A percentile compares a stretch with the other conserved stretches of the same genome.
Evolutionary conservation across 2,113 vertebrate genomes (phyloP).

Genomic region (Thermophis baileyi): DNA sequence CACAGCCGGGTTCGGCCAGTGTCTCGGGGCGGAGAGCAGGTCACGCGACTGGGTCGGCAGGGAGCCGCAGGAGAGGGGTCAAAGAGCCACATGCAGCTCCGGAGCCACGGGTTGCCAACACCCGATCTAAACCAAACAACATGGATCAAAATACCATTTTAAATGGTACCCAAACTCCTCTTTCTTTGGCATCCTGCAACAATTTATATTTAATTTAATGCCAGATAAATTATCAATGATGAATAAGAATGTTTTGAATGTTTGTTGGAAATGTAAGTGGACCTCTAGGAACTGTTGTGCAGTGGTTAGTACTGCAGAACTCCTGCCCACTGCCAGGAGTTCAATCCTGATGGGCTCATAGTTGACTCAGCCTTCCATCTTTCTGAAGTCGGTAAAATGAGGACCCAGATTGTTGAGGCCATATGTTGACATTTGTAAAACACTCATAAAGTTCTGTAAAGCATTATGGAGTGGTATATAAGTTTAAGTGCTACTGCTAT

Average conservation of each 20-base stretch:
- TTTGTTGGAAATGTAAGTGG: neutral
- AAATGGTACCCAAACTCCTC: neutral
- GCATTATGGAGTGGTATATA: no score
- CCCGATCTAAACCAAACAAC: neutral
- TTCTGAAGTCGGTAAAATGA: no score
- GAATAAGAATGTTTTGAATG: neutral
- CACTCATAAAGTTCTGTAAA: no score
- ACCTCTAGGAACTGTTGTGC: neutral
- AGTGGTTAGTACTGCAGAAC: neutral
- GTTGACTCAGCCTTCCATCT: neutral
- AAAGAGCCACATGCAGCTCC: no score
- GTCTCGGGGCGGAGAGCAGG: no score
- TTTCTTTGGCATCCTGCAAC: neutral
- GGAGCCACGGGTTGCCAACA: no score
- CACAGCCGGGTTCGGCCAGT: no score
- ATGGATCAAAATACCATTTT: neutral
- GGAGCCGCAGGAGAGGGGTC: no score
- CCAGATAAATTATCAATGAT: neutral
- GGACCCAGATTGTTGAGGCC: no score
- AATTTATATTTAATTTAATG: no score
- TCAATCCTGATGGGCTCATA: neutral
- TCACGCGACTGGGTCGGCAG: no score
- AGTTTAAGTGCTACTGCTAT: no score
- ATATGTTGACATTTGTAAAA: neutral
- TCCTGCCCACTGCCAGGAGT: neutral